phyloP scores from a whole-genome alignment of 2,888 invertebrate species.

The Melangyna quadrimaculata region DNA sequence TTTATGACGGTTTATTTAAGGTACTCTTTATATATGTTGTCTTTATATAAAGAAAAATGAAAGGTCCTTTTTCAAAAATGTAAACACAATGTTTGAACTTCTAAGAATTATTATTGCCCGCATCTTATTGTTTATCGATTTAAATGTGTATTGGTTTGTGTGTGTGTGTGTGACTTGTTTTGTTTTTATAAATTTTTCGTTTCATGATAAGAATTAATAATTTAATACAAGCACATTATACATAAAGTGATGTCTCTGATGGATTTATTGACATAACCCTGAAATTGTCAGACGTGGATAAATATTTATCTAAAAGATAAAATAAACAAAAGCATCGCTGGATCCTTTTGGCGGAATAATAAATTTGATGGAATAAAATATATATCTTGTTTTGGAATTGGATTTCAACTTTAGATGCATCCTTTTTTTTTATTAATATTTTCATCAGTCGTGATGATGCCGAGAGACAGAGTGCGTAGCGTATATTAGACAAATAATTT shows the following conservation, averaged over 20 bases:
- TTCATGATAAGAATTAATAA: conserved; percentile 5
- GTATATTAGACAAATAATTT: not conserved
- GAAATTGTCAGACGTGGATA: not conserved
- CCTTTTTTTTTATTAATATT: not conserved
- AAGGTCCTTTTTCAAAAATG: not conserved
- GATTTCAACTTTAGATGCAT: not conserved
- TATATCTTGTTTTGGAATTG: not conserved
- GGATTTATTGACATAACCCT: conserved; percentile 3
- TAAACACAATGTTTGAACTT: not conserved
- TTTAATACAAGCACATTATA: not conserved
- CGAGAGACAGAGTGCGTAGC: too few relatives aligned
- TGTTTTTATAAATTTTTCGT: not conserved
- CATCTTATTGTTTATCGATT: not conserved
- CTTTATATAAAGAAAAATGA: not conserved
- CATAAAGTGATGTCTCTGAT: not conserved
- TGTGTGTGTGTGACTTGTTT: not conserved
- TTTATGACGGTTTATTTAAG: not conserved
- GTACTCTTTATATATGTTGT: not conserved
- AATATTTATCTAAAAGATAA: not conserved
- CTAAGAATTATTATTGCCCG: not conserved
- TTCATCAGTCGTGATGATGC: not conserved
- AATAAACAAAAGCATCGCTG: not conserved
- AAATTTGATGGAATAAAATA: not conserved
- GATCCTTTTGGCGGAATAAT: not conserved
- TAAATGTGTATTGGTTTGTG: not conserved